These are phyloP conservation scores for Entelurus aequoreus DNA, from an alignment of 2,113 vertebrate genomes.

Conservation along the genomic window DNA sequence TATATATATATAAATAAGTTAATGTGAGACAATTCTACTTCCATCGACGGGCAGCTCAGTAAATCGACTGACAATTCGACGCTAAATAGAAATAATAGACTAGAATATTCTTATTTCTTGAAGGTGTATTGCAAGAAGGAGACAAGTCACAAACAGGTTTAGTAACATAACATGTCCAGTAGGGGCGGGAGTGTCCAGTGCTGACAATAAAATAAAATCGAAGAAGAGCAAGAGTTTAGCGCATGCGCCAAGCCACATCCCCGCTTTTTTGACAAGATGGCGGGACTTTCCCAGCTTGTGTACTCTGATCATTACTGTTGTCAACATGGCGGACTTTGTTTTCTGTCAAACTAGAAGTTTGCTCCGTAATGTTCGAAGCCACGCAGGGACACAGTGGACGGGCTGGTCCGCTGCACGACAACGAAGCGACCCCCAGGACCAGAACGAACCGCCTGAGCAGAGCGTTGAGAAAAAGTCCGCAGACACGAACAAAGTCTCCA, in stretches of 20 bases:
- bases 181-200: too few relatives aligned
- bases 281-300: constrained; percentile 29
- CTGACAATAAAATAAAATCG: background rate
- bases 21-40: too few relatives aligned
- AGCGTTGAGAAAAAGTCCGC: constrained; percentile 37
- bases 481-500: constrained; percentile 4
- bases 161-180: too few relatives aligned
- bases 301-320: background rate
- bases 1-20: too few relatives aligned
- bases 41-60: too few relatives aligned
- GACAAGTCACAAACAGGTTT: too few relatives aligned
- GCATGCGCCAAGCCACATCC: background rate
- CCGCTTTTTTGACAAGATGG: constrained; percentile 34
- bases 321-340: background rate
- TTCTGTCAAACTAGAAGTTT: background rate
- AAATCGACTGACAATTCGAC: too few relatives aligned
- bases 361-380: background rate
- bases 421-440: background rate
- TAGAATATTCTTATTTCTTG: too few relatives aligned
- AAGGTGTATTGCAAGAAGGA: too few relatives aligned
- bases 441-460: constrained; percentile 59
- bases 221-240: background rate
- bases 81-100: too few relatives aligned
- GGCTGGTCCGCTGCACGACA: background rate
- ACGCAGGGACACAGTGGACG: background rate